These are phyloP conservation scores for Nineta flava DNA, from an alignment of 2,888 invertebrate genomes.

Conservation along the genomic window DNA sequence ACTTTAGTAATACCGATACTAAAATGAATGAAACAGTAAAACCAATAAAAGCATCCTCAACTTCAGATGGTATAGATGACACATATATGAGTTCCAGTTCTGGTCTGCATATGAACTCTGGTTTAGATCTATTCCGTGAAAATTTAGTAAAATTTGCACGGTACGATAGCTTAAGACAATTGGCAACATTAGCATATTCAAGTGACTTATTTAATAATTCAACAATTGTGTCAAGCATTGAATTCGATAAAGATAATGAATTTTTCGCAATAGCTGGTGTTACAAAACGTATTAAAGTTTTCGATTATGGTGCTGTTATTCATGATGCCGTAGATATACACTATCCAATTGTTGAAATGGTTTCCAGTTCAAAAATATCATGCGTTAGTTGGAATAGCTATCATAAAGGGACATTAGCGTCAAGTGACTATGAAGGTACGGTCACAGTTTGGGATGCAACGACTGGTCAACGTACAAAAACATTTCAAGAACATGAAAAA, in stretches of 20 bases:
- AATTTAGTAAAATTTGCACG: constrained; percentile 75
- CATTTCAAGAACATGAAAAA: constrained; percentile 83
- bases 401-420: constrained; percentile 73
- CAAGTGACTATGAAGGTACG: constrained; percentile 88
- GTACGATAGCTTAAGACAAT: constrained; percentile 58
- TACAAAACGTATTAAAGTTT: constrained; percentile 85
- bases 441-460: constrained; percentile 86
- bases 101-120: constrained; percentile 23
- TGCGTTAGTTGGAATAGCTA: constrained; percentile 91
- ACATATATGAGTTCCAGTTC: background rate
- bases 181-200: constrained; percentile 81
- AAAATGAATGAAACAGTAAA: constrained; percentile 18
- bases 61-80: constrained; percentile 1
- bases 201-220: constrained; percentile 77
- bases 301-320: constrained; percentile 74
- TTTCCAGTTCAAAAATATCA: constrained; percentile 82
- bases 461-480: constrained; percentile 56
- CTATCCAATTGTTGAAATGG: constrained; percentile 84
- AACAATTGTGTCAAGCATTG: constrained; percentile 80
- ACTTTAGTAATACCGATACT: constrained; percentile 31
- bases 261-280: constrained; percentile 93
- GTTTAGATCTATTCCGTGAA: constrained; percentile 63
- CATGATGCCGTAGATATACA: constrained; percentile 79
- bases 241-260: constrained; percentile 92
- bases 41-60: constrained; percentile 14